These are phyloP conservation scores for Hylaea fasciaria DNA, from an alignment of 2,888 invertebrate species.

Conservation along the genomic window DNA sequence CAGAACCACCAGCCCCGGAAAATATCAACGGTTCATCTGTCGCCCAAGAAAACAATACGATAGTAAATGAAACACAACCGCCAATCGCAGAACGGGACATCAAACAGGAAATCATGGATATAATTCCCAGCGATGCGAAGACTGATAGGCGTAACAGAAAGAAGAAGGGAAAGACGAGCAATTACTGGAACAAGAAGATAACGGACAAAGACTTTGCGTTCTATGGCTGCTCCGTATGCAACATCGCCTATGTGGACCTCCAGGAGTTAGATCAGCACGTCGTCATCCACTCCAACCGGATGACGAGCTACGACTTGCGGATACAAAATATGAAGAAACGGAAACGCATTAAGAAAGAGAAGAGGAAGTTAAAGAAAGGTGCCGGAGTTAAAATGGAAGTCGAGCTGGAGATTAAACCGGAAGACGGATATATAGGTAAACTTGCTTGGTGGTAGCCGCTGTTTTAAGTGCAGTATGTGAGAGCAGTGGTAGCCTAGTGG, in stretches of 20 bases:
- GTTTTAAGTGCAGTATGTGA: too few relatives aligned
- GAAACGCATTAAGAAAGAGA: slow-evolving; percentile 65
- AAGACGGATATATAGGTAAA: slow-evolving; percentile 71
- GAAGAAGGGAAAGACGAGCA: slow-evolving; percentile 55
- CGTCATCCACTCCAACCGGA: slow-evolving; percentile 67
- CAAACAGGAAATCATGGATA: slow-evolving; percentile 44
- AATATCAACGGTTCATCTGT: not conserved
- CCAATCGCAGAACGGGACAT: slow-evolving; percentile 34
- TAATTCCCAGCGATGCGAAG: slow-evolving; percentile 32
- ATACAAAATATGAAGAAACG: slow-evolving; percentile 66
- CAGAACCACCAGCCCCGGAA: slow-evolving; percentile 15
- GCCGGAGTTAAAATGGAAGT: slow-evolving; percentile 47
- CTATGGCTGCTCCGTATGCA: slow-evolving; percentile 74
- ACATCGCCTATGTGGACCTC: slow-evolving; percentile 62
- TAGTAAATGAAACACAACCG: not conserved
- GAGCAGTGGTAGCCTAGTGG: too few relatives aligned
- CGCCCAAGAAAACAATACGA: not conserved
- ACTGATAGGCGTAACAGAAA: slow-evolving; percentile 36
- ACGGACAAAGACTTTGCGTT: slow-evolving; percentile 68
- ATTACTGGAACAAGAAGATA: slow-evolving; percentile 72
- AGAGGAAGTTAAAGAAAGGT: slow-evolving; percentile 61
- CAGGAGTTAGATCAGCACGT: slow-evolving; percentile 71
- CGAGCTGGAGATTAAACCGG: slow-evolving; percentile 72
- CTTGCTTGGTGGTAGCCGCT: too few relatives aligned
- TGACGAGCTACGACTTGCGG: slow-evolving; percentile 74